A percentile compares a stretch with the other conserved stretches of the same genome.
These are phyloP conservation scores for Marmota monax DNA, from an alignment of 2,113 vertebrate species.

Conservation along the genomic window DNA sequence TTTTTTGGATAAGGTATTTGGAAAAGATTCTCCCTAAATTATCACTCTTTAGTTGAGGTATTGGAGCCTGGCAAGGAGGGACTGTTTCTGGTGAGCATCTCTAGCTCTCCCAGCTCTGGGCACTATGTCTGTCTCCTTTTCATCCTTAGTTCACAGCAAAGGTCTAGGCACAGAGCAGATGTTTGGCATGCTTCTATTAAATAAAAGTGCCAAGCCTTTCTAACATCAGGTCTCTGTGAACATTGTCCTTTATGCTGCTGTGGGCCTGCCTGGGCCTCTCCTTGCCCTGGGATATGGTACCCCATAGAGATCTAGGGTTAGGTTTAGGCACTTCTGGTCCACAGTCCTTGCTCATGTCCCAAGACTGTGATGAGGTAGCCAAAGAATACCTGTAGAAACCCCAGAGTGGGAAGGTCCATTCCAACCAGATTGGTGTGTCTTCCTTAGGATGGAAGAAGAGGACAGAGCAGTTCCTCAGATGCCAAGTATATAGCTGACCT, in stretches of 20 bases:
- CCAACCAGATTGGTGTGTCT: constrained; percentile 1
- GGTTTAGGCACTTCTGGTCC: background rate
- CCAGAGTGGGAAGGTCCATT: background rate
- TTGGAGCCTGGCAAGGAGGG: background rate
- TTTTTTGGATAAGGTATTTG: background rate
- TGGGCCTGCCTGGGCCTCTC: background rate
- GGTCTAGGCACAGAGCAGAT: background rate
- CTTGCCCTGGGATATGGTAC: background rate
- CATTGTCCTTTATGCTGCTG: background rate
- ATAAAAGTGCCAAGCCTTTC: background rate
- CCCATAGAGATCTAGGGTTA: background rate
- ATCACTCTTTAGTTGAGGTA: background rate
- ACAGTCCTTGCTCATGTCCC: background rate
- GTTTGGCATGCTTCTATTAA: background rate
- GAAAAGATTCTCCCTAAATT: background rate
- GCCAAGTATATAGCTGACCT: constrained; percentile 68
- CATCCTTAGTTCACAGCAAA: background rate
- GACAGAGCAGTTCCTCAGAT: constrained; percentile 41
- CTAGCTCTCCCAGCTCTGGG: background rate
- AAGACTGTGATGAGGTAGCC: background rate
- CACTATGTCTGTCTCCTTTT: background rate
- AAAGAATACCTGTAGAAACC: background rate
- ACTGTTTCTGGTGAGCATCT: background rate
- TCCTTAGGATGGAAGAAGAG: constrained; percentile 64
- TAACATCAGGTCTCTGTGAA: background rate